Evolutionary conservation across 1,140 invertebrate species (phyloP).

Genomic region (Bradysia coprophila): DNA sequence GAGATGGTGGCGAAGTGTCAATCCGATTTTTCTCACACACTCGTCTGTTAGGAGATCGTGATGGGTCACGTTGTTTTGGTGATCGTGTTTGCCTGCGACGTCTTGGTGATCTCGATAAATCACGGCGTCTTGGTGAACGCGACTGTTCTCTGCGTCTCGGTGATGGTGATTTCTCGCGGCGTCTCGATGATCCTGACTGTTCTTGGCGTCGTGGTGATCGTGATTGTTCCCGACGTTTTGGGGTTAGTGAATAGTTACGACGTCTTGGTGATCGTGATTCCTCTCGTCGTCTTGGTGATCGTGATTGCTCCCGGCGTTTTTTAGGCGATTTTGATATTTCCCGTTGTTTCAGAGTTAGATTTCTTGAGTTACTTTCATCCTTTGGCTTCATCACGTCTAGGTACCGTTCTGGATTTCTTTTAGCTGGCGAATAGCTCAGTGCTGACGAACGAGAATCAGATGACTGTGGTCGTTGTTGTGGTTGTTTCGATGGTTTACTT

Average conservation of each 20-base stretch:
- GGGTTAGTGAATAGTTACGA: too few relatives aligned
- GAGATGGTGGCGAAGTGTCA: too few relatives aligned
- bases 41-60: not conserved
- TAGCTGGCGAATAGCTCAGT: constrained; percentile 42
- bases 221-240: too few relatives aligned
- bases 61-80: too few relatives aligned
- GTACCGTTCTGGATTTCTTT: constrained; percentile 40
- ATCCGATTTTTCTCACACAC: too few relatives aligned
- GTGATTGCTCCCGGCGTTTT: not conserved
- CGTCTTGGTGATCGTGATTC: too few relatives aligned
- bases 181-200: too few relatives aligned
- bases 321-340: constrained; percentile 6
- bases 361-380: constrained; percentile 11
- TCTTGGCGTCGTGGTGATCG: too few relatives aligned
- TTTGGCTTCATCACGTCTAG: constrained; percentile 28
- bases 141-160: not conserved
- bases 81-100: too few relatives aligned
- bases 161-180: not conserved
- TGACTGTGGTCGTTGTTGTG: not conserved
- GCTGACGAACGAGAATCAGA: constrained; percentile 8
- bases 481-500: not conserved
- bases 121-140: not conserved
- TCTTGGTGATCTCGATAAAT: not conserved
- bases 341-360: constrained; percentile 5
- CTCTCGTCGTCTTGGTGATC: too few relatives aligned